Conservation (phyloP, 2,888 invertebrate species). For the Pollenia griseotomentosa region DNA sequence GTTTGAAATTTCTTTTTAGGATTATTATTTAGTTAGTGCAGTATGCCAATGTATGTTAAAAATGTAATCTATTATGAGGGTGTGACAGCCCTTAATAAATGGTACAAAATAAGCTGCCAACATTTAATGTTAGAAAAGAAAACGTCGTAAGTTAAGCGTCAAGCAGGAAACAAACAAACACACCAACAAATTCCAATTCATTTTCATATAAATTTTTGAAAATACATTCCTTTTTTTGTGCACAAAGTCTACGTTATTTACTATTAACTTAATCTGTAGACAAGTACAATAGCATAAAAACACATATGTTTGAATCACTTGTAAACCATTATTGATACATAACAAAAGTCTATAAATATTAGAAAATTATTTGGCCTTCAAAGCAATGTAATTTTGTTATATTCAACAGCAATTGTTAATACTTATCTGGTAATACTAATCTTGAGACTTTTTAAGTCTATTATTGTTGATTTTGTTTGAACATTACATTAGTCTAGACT, state of each 20-base stretch:
- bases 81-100: too few relatives aligned
- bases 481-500: constrained; percentile 16
- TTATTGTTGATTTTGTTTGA: constrained; percentile 4
- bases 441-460: not conserved
- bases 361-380: constrained; percentile 16
- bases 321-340: too few relatives aligned
- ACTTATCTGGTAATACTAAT: constrained; percentile 2
- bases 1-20: too few relatives aligned
- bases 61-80: too few relatives aligned
- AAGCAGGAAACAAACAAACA: too few relatives aligned
- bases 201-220: too few relatives aligned
- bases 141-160: too few relatives aligned
- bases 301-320: not conserved
- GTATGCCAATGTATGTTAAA: too few relatives aligned
- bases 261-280: not conserved
- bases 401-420: not conserved
- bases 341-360: not conserved
- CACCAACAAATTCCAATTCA: too few relatives aligned
- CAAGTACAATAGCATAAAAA: not conserved
- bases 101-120: too few relatives aligned
- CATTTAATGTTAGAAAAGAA: too few relatives aligned
- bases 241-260: not conserved
- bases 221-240: not conserved
- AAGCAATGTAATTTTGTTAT: constrained; percentile 5
- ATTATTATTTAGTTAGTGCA: too few relatives aligned